Evolutionary conservation across 2,888 invertebrate species (phyloP), one percentile per base, ranked within the genome.

Genomic region (Drosophila ustulata): DNA sequence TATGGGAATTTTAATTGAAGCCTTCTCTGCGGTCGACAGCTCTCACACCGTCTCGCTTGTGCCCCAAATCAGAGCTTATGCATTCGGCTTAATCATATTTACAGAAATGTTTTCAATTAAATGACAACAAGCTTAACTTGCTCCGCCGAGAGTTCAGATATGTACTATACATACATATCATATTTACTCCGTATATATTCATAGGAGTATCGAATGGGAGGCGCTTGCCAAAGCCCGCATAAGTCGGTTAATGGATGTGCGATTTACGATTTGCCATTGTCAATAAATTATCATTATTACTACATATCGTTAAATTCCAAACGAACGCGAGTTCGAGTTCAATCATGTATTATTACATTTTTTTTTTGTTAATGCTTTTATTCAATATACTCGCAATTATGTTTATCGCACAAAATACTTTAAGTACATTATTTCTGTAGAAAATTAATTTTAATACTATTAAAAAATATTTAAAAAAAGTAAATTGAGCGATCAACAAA

Each of bases 171-270:
- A 23, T 18, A 11, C 5, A 28, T 5, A 5, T 3, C 28, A 11
- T 34, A 34, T n/a, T n/a, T 34, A 11, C 34, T 34, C 37, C 37
- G 37, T 9, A 11, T 3, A 34, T 11, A 9, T 9, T 8, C 18
- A 18, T 18, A 18, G 32, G 45, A 9, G 11, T 23, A 18, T 25
- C n/a, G 1, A 18, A 9, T 13, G 11, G 13, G n/a, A 9, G 13
- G 4, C 25, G 46, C 11, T 26, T 46, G 46, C 26, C 28, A 65
- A 80, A 71, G 71, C 75, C 80, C 69, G 50, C 57, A 56, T 80
- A 78, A 80, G 80, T 82, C 78, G 70, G 55, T 74, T 85, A 82
- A 85, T 70, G 80, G 67, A 55, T 51, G 32, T 55, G 82, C 62
- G 72, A 85, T 78, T 82, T 82, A 82, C 66, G 68, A 68, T 78